These are phyloP conservation scores for Hyla sarda DNA, from an alignment of 2,113 vertebrate species.

Conservation along the genomic window DNA sequence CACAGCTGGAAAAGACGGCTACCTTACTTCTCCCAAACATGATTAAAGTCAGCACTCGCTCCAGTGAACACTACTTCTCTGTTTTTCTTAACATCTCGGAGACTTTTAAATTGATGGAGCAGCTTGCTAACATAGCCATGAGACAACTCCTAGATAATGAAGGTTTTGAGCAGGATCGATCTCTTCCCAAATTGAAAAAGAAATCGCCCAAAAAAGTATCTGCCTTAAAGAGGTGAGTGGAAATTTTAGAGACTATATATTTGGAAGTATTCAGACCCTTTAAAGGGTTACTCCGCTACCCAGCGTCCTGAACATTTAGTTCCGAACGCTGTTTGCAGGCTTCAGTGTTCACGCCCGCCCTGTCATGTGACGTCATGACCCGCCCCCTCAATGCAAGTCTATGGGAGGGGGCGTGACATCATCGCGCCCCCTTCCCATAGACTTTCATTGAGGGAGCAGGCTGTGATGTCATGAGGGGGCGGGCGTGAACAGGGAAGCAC, in stretches of 20 bases:
- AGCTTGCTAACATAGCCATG: conserved; percentile 98
- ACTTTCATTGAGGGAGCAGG: too few species aligned
- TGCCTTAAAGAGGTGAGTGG: conserved; percentile 88
- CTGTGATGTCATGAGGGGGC: too few species aligned
- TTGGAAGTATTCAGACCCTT: neutral
- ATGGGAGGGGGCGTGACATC: too few species aligned
- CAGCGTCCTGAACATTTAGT: too few species aligned
- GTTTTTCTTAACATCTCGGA: conserved; percentile 97
- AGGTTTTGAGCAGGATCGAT: conserved; percentile 94
- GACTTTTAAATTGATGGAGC: conserved; percentile 96
- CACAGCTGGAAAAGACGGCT: conserved; percentile 93
- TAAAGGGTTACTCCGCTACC: too few species aligned
- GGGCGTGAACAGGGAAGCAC: too few species aligned
- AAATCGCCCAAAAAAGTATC: conserved; percentile 96
- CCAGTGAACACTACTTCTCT: conserved; percentile 90
- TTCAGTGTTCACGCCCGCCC: too few species aligned
- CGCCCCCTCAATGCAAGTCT: too few species aligned
- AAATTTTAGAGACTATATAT: neutral
- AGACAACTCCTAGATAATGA: conserved; percentile 95
- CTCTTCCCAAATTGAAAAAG: conserved; percentile 94
- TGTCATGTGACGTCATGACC: too few species aligned
- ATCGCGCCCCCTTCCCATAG: too few species aligned
- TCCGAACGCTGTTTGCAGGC: too few species aligned
- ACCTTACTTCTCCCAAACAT: conserved; percentile 90
- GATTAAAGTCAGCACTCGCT: conserved; percentile 93